Evolutionary conservation across 2,113 vertebrate species (phyloP).

Genomic region (Rhipidura dahli): DNA sequence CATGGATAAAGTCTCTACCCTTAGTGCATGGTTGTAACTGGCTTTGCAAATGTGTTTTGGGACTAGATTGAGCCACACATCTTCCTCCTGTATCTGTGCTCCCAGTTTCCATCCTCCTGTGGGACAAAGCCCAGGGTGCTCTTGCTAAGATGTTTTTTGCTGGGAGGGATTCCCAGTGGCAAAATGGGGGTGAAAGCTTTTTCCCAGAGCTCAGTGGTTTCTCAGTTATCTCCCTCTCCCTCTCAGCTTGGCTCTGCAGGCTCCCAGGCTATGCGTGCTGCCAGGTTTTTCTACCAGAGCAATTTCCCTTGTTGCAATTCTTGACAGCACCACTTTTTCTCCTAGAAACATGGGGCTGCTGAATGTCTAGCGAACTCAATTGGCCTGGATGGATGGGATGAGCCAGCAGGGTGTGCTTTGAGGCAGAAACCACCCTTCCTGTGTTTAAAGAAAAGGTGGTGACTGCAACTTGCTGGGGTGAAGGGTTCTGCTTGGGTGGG

Average conservation of each 20-base stretch:
- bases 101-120: neutral
- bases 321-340: constrained; percentile 58
- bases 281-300: constrained; percentile 31
- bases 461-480: neutral
- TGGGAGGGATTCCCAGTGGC: neutral
- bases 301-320: constrained; percentile 36
- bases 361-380: neutral
- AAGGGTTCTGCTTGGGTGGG: neutral
- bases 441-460: neutral
- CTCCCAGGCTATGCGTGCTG: neutral
- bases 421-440: neutral
- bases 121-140: neutral
- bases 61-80: neutral
- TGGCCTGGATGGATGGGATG: constrained; percentile 35
- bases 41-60: neutral
- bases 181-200: neutral
- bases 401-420: neutral
- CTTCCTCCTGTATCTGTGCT: neutral
- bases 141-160: neutral
- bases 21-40: neutral
- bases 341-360: neutral
- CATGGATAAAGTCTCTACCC: neutral
- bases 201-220: neutral
- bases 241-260: neutral
- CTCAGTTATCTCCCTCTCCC: neutral